phyloP scores from a whole-genome alignment of 1,140 invertebrate genomes.

The Heliconius congener region DNA sequence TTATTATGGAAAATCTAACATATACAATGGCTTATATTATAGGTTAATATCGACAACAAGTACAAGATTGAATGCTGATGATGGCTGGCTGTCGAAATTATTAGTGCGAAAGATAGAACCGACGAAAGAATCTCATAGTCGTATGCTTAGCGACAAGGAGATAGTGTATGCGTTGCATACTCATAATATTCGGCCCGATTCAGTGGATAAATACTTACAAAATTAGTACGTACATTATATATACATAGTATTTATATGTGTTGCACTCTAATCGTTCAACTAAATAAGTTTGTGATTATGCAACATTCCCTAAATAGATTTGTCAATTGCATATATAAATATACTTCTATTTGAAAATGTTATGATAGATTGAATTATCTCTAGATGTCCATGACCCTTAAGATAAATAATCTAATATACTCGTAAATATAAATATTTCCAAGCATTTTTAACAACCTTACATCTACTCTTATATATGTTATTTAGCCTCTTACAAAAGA shows the following conservation, averaged over 20 bases:
- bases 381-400: conserved; percentile 11
- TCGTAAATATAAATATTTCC: conserved; percentile 9
- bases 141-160: conserved; percentile 96
- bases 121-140: conserved; percentile 96
- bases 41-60: conserved; percentile 77
- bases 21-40: conserved; percentile 46
- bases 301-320: conserved; percentile 69
- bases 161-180: conserved; percentile 96
- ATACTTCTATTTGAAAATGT: neutral
- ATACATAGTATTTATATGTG: conserved; percentile 33
- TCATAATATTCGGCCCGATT: conserved; percentile 95
- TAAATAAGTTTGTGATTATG: conserved; percentile 57
- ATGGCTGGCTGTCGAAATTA: conserved; percentile 95
- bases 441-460: neutral
- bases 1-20: conserved; percentile 50
- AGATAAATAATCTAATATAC: conserved; percentile 21
- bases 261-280: conserved; percentile 32
- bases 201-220: conserved; percentile 90
- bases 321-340: conserved; percentile 19
- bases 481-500: no score
- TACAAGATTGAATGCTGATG: conserved; percentile 80
- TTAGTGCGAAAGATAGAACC: conserved; percentile 95
- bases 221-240: conserved; percentile 90
- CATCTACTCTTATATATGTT: neutral
- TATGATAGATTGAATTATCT: conserved; percentile 6